Evolutionary conservation across 2,113 vertebrate species (phyloP).

Genomic region (Corvus hawaiiensis): DNA sequence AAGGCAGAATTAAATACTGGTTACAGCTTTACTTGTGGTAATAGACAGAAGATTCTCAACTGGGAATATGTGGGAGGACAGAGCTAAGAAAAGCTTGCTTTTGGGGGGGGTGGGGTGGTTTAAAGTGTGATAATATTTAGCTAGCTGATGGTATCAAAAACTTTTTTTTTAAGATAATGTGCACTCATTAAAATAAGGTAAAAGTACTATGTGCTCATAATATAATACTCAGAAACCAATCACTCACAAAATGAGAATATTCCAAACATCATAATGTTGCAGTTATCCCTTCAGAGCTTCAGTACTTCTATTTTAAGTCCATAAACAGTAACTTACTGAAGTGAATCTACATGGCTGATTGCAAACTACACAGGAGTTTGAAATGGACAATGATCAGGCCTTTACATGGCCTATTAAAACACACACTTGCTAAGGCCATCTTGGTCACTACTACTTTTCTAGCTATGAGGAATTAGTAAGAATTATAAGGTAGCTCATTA

Average conservation of each 20-base stretch:
- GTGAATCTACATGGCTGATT: background rate
- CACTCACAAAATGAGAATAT: background rate
- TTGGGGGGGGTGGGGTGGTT: background rate
- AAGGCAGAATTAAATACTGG: background rate
- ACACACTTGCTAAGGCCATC: background rate
- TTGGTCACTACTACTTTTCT: background rate
- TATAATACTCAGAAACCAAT: background rate
- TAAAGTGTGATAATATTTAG: background rate
- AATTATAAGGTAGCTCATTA: background rate
- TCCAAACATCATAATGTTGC: background rate
- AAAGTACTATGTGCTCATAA: background rate
- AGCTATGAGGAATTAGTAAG: background rate
- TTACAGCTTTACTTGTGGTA: background rate
- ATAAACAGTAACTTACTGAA: background rate
- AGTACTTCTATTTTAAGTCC: background rate
- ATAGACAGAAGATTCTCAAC: background rate
- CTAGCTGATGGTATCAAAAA: background rate
- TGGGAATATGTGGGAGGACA: background rate
- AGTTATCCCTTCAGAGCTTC: background rate
- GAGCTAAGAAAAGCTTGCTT: background rate
- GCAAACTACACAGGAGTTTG: background rate
- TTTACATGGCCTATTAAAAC: background rate
- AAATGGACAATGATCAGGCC: background rate
- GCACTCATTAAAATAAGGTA: background rate
- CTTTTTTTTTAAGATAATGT: background rate